These are phyloP conservation scores for Iphiclides podalirius DNA, from an alignment of 2,888 invertebrate genomes.

Conservation along the genomic window DNA sequence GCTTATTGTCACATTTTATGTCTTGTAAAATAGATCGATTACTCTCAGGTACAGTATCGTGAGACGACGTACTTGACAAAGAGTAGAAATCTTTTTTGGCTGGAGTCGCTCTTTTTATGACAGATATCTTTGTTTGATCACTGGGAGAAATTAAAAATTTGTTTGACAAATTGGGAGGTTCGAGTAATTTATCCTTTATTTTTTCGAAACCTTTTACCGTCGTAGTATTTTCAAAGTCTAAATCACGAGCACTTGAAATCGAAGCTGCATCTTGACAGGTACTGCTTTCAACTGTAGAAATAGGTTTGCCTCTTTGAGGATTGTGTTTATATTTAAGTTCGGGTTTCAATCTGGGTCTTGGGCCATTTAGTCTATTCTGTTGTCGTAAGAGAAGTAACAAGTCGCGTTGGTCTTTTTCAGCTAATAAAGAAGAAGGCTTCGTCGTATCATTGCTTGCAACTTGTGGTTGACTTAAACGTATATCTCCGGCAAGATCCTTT, in stretches of 20 bases:
- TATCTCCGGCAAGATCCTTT: not conserved
- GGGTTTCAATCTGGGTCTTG: constrained; percentile 13
- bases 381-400: constrained; percentile 50
- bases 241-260: not conserved
- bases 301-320: constrained; percentile 1
- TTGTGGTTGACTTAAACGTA: not conserved
- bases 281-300: not conserved
- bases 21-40: constrained; percentile 11
- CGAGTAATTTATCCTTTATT: not conserved
- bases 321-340: not conserved
- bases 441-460: not conserved
- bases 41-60: constrained; percentile 13
- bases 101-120: constrained; percentile 4
- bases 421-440: constrained; percentile 28
- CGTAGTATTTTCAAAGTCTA: not conserved
- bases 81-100: constrained; percentile 13
- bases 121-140: not conserved
- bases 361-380: constrained; percentile 43
- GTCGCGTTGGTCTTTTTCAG: constrained; percentile 56
- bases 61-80: not conserved
- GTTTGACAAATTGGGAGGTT: not conserved
- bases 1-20: constrained; percentile 20
- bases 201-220: not conserved
- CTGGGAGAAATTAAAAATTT: not conserved
- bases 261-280: not conserved